These are phyloP conservation scores for Falco naumanni DNA, from an alignment of 2,797 vertebrate species.

Conservation along the genomic window DNA sequence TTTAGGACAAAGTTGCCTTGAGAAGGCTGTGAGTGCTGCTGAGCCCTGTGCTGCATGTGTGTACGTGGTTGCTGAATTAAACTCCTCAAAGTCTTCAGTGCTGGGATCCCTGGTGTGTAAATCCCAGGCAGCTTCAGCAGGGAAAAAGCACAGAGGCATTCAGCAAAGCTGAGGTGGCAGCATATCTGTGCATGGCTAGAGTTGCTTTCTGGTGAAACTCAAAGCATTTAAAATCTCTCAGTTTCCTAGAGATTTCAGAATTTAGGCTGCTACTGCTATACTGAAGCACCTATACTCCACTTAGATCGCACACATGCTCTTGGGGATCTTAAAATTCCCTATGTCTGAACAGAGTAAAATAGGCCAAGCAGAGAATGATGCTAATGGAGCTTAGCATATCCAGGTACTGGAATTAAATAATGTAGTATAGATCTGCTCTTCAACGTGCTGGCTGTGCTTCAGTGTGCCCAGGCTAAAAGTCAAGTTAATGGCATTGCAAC, in stretches of 20 bases:
- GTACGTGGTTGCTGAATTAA: neutral
- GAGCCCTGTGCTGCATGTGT: neutral
- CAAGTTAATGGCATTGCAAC: neutral
- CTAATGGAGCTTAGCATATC: neutral
- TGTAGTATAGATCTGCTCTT: neutral
- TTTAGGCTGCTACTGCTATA: neutral
- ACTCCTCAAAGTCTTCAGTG: neutral
- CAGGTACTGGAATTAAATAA: neutral
- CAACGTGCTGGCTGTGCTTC: neutral
- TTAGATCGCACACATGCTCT: neutral
- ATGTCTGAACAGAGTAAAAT: neutral
- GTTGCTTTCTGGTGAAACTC: neutral
- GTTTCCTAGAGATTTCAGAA: neutral
- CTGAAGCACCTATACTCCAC: neutral
- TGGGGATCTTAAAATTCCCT: neutral
- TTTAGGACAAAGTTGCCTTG: neutral
- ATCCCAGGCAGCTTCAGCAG: neutral
- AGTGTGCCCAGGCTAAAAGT: neutral
- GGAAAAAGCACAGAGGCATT: neutral
- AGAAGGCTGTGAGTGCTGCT: neutral
- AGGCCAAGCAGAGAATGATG: conserved; percentile 2
- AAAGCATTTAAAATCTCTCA: neutral
- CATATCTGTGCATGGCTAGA: neutral
- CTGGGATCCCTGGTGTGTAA: neutral
- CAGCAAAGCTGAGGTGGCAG: neutral